Conservation (phyloP, 2,888 invertebrate species). For the Lasioglossum oenotherae region DNA sequence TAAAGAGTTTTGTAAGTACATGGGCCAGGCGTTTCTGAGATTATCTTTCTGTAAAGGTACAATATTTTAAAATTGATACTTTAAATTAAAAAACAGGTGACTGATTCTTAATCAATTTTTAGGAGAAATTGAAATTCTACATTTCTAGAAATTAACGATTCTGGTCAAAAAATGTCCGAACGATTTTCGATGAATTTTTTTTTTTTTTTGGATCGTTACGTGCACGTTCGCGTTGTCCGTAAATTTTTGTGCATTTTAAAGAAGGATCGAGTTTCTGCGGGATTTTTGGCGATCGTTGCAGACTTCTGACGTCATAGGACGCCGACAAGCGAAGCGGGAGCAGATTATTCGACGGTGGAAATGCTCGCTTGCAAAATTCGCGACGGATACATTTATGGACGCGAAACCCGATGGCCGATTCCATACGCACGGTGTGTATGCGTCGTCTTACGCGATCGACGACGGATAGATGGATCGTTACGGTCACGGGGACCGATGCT, state of each 20-base stretch:
- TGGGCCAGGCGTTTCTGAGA: too few species aligned
- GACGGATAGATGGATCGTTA: conserved; percentile 49
- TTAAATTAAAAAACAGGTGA: too few species aligned
- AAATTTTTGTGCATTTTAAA: not conserved
- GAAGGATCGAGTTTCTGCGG: not conserved
- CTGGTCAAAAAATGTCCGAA: not conserved
- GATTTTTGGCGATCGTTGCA: conserved; percentile 6
- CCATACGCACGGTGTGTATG: not conserved
- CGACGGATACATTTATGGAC: conserved; percentile 71
- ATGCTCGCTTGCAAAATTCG: conserved; percentile 67
- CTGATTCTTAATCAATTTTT: too few species aligned
- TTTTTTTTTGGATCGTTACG: not conserved
- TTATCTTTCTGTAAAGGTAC: too few species aligned
- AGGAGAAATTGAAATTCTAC: too few species aligned
- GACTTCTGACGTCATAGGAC: not conserved
- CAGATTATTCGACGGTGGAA: conserved; percentile 48
- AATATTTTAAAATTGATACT: too few species aligned
- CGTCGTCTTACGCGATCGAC: conserved; percentile 30
- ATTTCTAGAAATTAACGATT: too few species aligned
- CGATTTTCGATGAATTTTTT: not conserved
- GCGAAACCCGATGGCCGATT: conserved; percentile 5
- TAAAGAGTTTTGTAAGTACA: too few species aligned
- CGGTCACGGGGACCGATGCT: conserved; percentile 55
- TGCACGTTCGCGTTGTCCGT: not conserved
- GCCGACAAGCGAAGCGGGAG: conserved; percentile 61